Percentiles rank a stretch among this genome's conserved stretches.
Evolutionary conservation across 2,888 invertebrate species (phyloP).

Genomic region (Chrysolina haemoptera): DNA sequence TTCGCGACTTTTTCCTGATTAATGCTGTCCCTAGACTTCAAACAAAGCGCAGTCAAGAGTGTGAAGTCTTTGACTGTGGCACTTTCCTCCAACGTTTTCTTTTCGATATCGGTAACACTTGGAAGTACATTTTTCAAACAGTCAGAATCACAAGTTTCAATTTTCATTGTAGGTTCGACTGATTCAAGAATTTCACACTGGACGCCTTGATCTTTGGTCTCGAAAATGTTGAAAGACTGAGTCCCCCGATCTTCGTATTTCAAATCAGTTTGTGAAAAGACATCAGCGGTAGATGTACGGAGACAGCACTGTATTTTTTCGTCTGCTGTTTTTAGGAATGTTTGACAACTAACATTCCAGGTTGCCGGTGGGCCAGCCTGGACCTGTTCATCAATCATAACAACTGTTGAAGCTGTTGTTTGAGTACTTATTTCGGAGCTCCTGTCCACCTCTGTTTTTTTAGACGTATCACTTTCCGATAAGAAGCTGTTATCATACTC

Average conservation of each 20-base stretch:
- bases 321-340: conserved; percentile 14
- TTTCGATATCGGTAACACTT: background rate
- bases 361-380: conserved; percentile 8
- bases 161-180: background rate
- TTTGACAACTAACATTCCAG: conserved; percentile 21
- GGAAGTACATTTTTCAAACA: background rate
- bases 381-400: conserved; percentile 2
- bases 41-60: background rate
- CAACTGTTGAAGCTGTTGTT: background rate
- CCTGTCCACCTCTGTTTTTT: background rate
- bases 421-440: conserved; percentile 14
- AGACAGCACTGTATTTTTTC: conserved; percentile 22
- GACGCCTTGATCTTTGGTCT: background rate
- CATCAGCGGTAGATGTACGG: background rate
- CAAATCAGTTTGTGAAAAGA: background rate
- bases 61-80: background rate
- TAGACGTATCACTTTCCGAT: background rate
- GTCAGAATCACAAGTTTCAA: background rate
- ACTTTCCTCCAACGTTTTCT: background rate
- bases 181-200: conserved; percentile 2
- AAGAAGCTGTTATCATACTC: conserved; percentile 2
- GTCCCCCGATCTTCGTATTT: background rate
- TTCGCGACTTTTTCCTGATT: background rate
- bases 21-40: background rate
- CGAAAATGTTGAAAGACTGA: background rate